A percentile compares a stretch with the other conserved stretches of the same genome.
Conservation (phyloP, 2,888 invertebrate species). For the Melieria crassipennis region DNA sequence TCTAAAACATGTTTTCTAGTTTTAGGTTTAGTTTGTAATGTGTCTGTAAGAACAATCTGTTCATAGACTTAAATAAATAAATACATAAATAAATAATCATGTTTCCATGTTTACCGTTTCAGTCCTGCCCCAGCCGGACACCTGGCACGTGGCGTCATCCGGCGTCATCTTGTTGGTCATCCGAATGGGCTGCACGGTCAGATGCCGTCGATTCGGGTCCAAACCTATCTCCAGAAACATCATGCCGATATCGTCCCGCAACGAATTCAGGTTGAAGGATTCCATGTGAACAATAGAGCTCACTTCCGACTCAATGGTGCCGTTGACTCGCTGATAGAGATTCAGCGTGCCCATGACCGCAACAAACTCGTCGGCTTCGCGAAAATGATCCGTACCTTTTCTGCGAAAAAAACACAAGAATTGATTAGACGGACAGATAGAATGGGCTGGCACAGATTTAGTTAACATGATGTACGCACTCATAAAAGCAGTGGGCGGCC, state of each 20-base stretch:
- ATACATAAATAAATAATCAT: no score
- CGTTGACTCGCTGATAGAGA: conserved; percentile 51
- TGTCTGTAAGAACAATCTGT: no score
- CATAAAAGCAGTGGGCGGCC: conserved; percentile 61
- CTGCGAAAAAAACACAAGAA: conserved; percentile 41
- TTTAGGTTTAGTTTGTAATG: no score
- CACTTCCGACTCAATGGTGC: conserved; percentile 57
- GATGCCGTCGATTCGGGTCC: conserved; percentile 47
- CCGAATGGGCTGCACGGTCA: conserved; percentile 51
- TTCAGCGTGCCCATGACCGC: conserved; percentile 62
- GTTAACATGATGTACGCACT: conserved; percentile 49
- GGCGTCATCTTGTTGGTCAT: conserved; percentile 45
- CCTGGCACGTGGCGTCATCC: conserved; percentile 53
- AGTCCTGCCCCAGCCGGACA: conserved; percentile 63
- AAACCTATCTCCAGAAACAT: conserved; percentile 54
- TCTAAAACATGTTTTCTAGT: no score
- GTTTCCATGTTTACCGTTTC: conserved; percentile 44
- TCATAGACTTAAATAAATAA: no score
- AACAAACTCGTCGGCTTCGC: conserved; percentile 55
- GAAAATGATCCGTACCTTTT: conserved; percentile 51
- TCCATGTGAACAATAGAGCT: conserved; percentile 53
- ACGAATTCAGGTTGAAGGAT: conserved; percentile 53
- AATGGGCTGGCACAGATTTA: not conserved
- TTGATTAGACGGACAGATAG: not conserved
- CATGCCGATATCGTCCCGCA: conserved; percentile 61